phyloP scores from a whole-genome alignment of 2,797 vertebrate genomes.

The Coendou prehensilis region DNA sequence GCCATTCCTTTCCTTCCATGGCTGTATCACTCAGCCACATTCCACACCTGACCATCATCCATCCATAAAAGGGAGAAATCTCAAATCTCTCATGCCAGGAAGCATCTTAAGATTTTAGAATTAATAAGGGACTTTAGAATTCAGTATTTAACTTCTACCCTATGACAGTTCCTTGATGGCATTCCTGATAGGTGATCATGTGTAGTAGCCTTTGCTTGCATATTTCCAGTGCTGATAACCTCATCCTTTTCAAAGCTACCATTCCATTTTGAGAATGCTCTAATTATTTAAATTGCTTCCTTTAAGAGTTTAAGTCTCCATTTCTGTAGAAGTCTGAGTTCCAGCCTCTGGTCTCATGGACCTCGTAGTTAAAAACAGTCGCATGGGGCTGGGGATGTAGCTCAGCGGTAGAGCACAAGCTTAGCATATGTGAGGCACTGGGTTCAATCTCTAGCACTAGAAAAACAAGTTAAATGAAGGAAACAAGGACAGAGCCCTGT shows the following conservation, averaged over 20 bases:
- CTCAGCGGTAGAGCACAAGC: neutral
- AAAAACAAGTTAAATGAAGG: neutral
- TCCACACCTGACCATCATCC: neutral
- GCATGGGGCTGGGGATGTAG: neutral
- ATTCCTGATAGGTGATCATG: neutral
- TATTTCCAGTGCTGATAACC: neutral
- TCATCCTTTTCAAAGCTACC: neutral
- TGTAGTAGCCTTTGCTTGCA: neutral
- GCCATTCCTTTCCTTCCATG: neutral
- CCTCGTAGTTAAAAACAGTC: neutral
- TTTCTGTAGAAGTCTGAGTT: neutral
- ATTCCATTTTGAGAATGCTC: neutral
- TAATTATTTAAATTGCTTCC: constrained; percentile 7
- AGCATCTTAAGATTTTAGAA: neutral
- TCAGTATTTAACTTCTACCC: neutral
- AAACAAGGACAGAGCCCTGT: neutral
- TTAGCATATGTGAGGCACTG: neutral
- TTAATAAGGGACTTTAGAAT: neutral
- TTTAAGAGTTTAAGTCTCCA: neutral
- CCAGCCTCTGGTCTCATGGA: neutral
- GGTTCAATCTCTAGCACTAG: neutral
- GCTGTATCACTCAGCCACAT: neutral
- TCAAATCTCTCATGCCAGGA: neutral
- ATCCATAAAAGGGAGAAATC: neutral
- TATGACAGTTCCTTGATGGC: neutral